Base-by-base conservation (phyloP, 2,113 vertebrate species). In the Oncorhynchus kisutch region DNA sequence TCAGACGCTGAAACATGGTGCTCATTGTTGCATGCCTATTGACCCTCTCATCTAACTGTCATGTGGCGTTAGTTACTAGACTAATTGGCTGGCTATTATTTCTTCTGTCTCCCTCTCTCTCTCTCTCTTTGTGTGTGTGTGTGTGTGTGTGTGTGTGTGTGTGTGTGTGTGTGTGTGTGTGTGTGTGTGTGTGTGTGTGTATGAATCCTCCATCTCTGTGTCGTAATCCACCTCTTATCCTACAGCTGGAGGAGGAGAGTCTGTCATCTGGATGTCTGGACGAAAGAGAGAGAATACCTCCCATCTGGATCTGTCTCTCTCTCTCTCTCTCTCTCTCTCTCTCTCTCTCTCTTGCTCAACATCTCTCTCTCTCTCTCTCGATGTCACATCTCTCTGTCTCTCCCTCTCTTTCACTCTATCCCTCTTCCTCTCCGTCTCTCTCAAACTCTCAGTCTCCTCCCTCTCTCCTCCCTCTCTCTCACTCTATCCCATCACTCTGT, bases 51-150 rank as follows among this genome's bases (percentile, higher is more conserved):
- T 77, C 65, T 22, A 68, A 8, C 31, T 74, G 74, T 39, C 78
- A 69, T 71, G 70, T 73, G 73, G 73, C 67, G 74, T 75, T 80
- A 69, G 67, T 78, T 81, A 71, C 75, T 64, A 5, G 66, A 75
- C 45, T 87, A 87, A 85, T 79, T 84, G 71, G 71, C 77, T 65
- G 70, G 66, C 76, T 77, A 70, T 82, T 87, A 78, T 81, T 24
- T 81, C 54, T 8, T 76, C 75, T 51, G 16, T 76, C 25, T 75
- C 70, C 59, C 67, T 9, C 9, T 11, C 39, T 11, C 34, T 39
- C 39, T 39, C 31, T 34, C 4, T 31, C 1, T n/a, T n/a, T 31
- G 29, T 31, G 29, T 31, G 29, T 31, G 29, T 31, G 68, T 11
- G 14, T 2, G 16, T 74, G 9, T 57, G 24, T 0, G 67, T 27